Evolutionary conservation across 2,797 vertebrate genomes (phyloP).

Genomic region (Anisognathus igniventris): DNA sequence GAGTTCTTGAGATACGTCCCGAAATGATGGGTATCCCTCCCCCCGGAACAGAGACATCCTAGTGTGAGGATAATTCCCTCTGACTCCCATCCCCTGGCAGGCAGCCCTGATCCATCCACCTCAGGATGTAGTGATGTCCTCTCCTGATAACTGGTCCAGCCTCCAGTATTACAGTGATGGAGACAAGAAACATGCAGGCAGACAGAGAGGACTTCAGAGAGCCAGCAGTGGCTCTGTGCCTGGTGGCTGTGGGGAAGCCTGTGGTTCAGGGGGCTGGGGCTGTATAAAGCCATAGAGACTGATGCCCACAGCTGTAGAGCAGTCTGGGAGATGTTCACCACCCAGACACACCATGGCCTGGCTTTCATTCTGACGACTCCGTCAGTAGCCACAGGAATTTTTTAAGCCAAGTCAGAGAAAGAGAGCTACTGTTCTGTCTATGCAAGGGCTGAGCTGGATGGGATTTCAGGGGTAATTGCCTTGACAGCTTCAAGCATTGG

Average conservation of each 20-base stretch:
- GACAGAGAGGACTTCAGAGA: not conserved
- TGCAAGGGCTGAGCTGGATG: conserved; percentile 6
- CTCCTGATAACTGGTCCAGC: not conserved
- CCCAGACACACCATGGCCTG: conserved; percentile 27
- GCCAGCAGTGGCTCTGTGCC: not conserved
- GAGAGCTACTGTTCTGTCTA: conserved; percentile 52
- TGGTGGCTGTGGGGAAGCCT: not conserved
- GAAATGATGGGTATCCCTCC: not conserved
- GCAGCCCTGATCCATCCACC: not conserved
- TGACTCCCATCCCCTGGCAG: not conserved
- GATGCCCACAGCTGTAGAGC: not conserved
- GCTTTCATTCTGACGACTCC: conserved; percentile 41
- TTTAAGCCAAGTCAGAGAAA: conserved; percentile 30
- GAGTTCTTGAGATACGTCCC: not conserved
- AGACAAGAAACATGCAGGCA: not conserved
- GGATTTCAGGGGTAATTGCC: conserved; percentile 43
- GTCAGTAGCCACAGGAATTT: conserved; percentile 37
- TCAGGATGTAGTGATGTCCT: not conserved
- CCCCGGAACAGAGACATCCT: not conserved
- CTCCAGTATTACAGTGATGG: not conserved
- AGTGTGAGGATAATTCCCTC: not conserved
- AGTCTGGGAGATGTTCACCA: conserved; percentile 22
- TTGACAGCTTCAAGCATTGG: conserved; percentile 46
- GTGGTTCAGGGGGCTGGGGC: not conserved
- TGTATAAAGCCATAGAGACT: not conserved